Base-by-base conservation (phyloP, 2,888 invertebrate genomes). In the Yponomeuta evonymella region DNA sequence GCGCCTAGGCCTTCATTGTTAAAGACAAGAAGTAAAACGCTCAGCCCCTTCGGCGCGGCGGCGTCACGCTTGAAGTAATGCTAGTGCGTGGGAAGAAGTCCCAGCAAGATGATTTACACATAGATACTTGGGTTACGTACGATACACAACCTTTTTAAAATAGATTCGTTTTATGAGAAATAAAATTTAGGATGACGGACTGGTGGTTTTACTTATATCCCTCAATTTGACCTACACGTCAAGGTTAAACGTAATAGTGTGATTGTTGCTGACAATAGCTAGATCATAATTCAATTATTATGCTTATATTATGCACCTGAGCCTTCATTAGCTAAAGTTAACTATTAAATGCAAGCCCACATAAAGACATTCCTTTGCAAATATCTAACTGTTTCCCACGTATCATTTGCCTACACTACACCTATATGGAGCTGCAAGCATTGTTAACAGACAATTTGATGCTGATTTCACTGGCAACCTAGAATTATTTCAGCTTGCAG, bases 91-190 rank as follows among this genome's bases (percentile, higher is more conserved):
- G 91, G 91, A 91, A 91, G 73, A 68, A 69, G 85, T 78, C 77
- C 80, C 79, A 77, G 75, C 78, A 81, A 80, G 81, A 83, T 79
- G 77, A 78, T 84, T 81, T 83, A 83, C 86, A 88, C 88, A 89
- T 86, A 89, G 87, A 89, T 85, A 85, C 89, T 91, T 87, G 81
- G 80, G 85, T 90, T 90, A 88, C 90, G 84, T 90, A 88, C 90
- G 84, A 89, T 91, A 88, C 90, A 89, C 88, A 89, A 90, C 87
- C 86, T 85, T 81, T 70, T 48, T 30, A 48, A 58, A 67, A 33
- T 48, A 67, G 9, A 62, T 63, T 70, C 33, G 23, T 70, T 68
- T 51, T 30, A 51, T 30, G 68, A 43, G 64, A 67, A 67, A 11
- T n/a, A 36, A 1, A 23, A 30, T 36, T 68, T 64, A 43, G 70